Evolutionary conservation across 2,888 invertebrate species (phyloP).

Genomic region (Laspeyria flexula): DNA sequence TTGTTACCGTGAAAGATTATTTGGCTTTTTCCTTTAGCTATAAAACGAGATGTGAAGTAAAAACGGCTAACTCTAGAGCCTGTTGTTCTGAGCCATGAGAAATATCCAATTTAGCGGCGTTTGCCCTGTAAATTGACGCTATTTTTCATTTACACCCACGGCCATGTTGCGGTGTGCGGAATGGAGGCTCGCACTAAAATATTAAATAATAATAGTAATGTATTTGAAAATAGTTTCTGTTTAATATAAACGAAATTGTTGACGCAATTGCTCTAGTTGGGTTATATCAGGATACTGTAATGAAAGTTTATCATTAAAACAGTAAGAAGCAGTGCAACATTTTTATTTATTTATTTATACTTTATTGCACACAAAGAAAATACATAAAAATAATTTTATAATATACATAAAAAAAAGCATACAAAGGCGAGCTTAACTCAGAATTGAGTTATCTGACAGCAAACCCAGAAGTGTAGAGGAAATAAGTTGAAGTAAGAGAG

Average conservation of each 20-base stretch:
- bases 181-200: slow-evolving; percentile 33
- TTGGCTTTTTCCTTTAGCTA: slow-evolving; percentile 25
- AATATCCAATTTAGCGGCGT: slow-evolving; percentile 82
- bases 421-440: no score
- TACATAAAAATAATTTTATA: no score
- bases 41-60: slow-evolving; percentile 48
- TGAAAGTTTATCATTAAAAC: no score
- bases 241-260: neutral
- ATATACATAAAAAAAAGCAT: no score
- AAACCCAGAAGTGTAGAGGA: no score
- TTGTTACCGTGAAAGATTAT: slow-evolving; percentile 33
- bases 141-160: slow-evolving; percentile 76
- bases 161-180: slow-evolving; percentile 61
- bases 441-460: no score
- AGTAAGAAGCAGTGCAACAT: no score
- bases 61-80: slow-evolving; percentile 58
- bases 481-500: no score
- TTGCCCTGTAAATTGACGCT: slow-evolving; percentile 80
- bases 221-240: slow-evolving; percentile 29
- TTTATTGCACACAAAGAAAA: no score
- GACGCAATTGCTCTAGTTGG: no score
- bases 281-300: no score
- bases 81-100: slow-evolving; percentile 71
- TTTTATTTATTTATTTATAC: no score
- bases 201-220: slow-evolving; percentile 43